Base-by-base conservation (phyloP, 2,888 invertebrate genomes). In the Ecliptopera silaceata region DNA sequence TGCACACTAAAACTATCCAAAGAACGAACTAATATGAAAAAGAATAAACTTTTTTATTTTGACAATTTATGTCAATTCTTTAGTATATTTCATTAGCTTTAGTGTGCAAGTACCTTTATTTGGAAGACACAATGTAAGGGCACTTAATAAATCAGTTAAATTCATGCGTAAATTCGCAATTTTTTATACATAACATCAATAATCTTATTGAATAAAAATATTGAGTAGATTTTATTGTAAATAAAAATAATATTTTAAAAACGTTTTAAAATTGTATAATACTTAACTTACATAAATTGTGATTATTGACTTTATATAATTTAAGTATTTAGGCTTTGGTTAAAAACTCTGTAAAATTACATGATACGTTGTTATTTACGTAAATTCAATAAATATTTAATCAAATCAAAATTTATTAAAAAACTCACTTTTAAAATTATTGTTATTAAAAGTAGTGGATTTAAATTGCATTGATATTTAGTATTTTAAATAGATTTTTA, bases 111-210 rank as follows among this genome's bases (percentile, higher is more conserved):
- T 10, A 5, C 13, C 43, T 29, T 26, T 42, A 65, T 65, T 65
- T 71, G 73, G 72, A 75, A 74, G 71, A 74, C 72, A 63, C 32
- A 32, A 55, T 29, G 34, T 61, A 62, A 57, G 45, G 50, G 36
- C 58, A 58, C 56, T 60, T 63, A 58, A 10, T 36, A 20, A 10
- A 17, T 47, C 26, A 29, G 38, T 12, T 38, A 38, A 29, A 38
- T 47, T 36, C 13, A 29, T 48, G 26, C 41, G 41, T 20, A 41
- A 41, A 20, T 22, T 41, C 41, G 18, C 39, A 20, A 20, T 2
- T 39, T 39, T 18, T 5, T 15, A 17, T 38, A 38, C 15, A 36
- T 36, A 20, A 12, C 8, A 20, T 41, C 20, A 41, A 20, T 41
- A 41, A 22, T 5, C 10, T 12, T 20, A 41, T 41, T 17, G 17